These are phyloP conservation scores for Lutjanus campechanus DNA, from an alignment of 2,797 vertebrate species.

Conservation along the genomic window DNA sequence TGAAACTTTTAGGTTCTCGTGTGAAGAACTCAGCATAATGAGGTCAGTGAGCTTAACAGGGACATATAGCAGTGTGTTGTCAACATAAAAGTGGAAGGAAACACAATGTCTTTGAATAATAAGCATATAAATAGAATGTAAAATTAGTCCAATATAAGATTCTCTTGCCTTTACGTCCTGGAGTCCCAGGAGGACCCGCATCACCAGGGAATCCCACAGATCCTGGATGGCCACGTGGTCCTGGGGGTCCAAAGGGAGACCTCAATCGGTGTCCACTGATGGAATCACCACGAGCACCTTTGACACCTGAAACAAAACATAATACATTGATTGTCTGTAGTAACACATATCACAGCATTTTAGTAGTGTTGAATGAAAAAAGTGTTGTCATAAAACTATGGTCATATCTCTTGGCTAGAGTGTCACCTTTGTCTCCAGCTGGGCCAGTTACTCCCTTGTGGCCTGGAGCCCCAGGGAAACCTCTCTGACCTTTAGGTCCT, in stretches of 20 bases:
- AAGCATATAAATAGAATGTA: too few species aligned
- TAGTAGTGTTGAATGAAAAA: neutral
- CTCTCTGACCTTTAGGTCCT: slow-evolving; percentile 66
- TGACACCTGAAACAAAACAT: slow-evolving; percentile 51
- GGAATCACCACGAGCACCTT: slow-evolving; percentile 63
- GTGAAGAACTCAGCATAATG: too few species aligned
- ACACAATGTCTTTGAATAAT: too few species aligned
- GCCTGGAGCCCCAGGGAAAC: slow-evolving; percentile 57
- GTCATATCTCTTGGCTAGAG: neutral
- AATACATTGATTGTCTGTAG: neutral
- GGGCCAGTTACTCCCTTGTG: slow-evolving; percentile 62
- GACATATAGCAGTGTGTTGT: too few species aligned
- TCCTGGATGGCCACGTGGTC: slow-evolving; percentile 55
- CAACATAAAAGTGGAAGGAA: too few species aligned
- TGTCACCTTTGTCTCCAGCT: slow-evolving; percentile 58
- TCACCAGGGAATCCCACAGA: slow-evolving; percentile 49
- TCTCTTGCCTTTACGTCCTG: slow-evolving; percentile 70
- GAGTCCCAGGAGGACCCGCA: slow-evolving; percentile 61
- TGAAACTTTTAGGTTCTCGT: too few species aligned
- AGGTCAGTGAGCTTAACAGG: too few species aligned
- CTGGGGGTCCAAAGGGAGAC: slow-evolving; percentile 6
- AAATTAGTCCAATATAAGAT: neutral
- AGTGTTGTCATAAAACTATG: neutral
- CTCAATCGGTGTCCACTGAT: accelerated
- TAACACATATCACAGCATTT: neutral